Evolutionary conservation across 2,113 vertebrate species (phyloP).

Genomic region (Mesoclemmys tuberculata): DNA sequence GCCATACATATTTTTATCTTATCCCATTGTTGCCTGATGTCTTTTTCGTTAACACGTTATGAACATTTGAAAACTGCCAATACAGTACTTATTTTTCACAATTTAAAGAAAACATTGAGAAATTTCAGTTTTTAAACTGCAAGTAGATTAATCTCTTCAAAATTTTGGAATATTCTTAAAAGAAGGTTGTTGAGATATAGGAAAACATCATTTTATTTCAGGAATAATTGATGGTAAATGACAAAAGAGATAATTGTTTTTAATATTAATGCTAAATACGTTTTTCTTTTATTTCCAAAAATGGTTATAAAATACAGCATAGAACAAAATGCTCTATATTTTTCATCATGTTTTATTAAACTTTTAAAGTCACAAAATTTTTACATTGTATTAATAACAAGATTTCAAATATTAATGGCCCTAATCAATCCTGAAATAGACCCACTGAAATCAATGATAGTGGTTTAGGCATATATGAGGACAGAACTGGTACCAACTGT

Average conservation of each 20-base stretch:
- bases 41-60: background rate
- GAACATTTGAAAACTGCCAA: background rate
- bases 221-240: background rate
- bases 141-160: background rate
- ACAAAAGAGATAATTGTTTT: background rate
- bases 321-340: too few species aligned
- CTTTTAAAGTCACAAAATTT: background rate
- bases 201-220: background rate
- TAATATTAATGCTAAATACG: background rate
- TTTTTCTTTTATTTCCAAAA: background rate
- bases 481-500: background rate
- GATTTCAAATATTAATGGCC: background rate
- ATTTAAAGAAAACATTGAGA: background rate
- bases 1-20: background rate
- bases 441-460: background rate
- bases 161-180: background rate
- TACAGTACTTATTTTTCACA: fast-evolving
- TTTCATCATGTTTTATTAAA: background rate
- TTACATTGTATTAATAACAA: background rate
- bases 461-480: background rate
- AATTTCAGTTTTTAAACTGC: background rate
- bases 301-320: background rate
- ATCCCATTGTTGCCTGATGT: background rate
- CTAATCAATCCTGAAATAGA: background rate
- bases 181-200: background rate